Base-by-base conservation (phyloP, 1,140 invertebrate species). In the Pogonomyrmex californicus region DNA sequence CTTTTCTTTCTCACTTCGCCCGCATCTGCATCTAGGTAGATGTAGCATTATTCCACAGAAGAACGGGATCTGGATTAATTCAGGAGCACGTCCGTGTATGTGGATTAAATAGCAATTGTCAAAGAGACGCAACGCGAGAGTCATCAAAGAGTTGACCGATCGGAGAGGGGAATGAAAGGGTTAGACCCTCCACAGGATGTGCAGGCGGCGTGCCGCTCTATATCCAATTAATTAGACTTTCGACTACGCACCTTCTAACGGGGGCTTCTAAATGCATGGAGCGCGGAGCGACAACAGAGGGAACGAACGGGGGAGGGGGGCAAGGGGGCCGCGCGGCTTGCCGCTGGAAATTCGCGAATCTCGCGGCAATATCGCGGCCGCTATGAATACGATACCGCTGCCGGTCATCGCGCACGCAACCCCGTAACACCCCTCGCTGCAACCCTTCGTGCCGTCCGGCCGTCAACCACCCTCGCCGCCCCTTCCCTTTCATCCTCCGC, bases 351-450 rank as follows among this genome's bases (percentile, higher is more conserved):
- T 83, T 83, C 68, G 79, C 79, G 54, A 83, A 83, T 83, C 79
- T 83, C 79, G 79, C 68, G 79, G 68, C 79, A 73, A 83, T 83
- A 83, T 83, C 68, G 79, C 68, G 79, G 30, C 79, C 68, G 68
- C 79, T 83, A 83, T 83, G 79, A 83, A 83, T 83, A 83, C 79
- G 79, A 73, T 83, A 83, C 79, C 68, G 68, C 68, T 73, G 79
- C 79, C 68, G 79, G 68, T 83, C 79, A 83, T 83, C 79, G 79
- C 66, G 66, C 79, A 60, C 68, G 68, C 54, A 73, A n/a, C 7
- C 23, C n/a, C 56, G 73, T 5, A 30, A 30, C 76, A 47, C 10
- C 36, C 30, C 62, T 1, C 65, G 23, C 5, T n/a, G 49, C 70
- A 41, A 78, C 30, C 41, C 33, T 60, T 66, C 62, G 51, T 36